Conservation (phyloP, 1,140 invertebrate species). For the Zaprionus capensis region DNA sequence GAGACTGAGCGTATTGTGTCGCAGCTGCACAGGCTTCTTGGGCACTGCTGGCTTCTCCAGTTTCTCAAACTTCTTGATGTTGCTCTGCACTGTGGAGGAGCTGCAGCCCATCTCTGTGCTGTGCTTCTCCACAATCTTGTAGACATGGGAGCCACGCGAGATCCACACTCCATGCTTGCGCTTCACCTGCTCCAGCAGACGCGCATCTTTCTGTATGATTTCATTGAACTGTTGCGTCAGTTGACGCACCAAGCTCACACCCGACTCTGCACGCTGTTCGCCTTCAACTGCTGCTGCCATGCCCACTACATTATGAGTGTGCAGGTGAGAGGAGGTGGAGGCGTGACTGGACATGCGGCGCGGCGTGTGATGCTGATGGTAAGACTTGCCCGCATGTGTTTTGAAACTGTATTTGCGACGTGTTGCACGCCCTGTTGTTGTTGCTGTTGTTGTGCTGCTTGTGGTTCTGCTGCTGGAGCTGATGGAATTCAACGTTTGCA, state of each 20-base stretch:
- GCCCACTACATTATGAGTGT: constrained; percentile 12
- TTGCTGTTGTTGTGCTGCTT: not conserved
- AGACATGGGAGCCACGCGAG: constrained; percentile 69
- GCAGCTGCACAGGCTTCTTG: constrained; percentile 72
- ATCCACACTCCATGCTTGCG: constrained; percentile 75
- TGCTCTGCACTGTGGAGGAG: constrained; percentile 78
- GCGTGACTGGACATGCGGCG: constrained; percentile 44
- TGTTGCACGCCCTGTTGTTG: constrained; percentile 25
- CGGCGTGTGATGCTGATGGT: constrained; percentile 63
- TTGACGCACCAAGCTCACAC: constrained; percentile 82
- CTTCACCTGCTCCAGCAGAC: constrained; percentile 83
- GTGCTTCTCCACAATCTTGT: constrained; percentile 75
- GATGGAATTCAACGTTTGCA: constrained; percentile 53
- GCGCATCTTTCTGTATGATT: constrained; percentile 82
- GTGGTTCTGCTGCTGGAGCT: constrained; percentile 21
- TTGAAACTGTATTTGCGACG: constrained; percentile 83
- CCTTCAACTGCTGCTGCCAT: constrained; percentile 3
- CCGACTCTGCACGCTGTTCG: not conserved
- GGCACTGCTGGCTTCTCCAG: constrained; percentile 83
- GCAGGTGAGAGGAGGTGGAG: constrained; percentile 11
- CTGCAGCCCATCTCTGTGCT: not conserved
- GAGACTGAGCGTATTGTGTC: constrained; percentile 21
- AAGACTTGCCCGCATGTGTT: constrained; percentile 76
- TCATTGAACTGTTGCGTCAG: constrained; percentile 85
- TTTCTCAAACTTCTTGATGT: constrained; percentile 85